A percentile compares a stretch with the other conserved stretches of the same genome.
phyloP scores from a whole-genome alignment of 1,140 invertebrate genomes.

The Hylyphantes graminicola region DNA sequence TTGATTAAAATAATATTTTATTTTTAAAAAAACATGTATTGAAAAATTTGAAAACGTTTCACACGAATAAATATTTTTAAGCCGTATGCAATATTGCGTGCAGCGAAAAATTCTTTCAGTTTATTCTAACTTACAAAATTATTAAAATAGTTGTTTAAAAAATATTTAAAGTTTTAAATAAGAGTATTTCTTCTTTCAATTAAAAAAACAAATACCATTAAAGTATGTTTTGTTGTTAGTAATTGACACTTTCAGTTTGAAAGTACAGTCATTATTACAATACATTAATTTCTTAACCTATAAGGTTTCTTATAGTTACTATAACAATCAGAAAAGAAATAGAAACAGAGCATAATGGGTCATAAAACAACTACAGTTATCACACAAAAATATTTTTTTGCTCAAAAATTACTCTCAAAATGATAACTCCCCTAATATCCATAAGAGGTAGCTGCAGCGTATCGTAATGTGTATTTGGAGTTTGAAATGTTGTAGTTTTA shows the following conservation, averaged over 20 bases:
- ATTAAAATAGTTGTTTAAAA: no score
- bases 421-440: conserved; percentile 44
- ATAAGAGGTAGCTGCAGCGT: conserved; percentile 28
- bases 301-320: neutral
- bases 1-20: no score
- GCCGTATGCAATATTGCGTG: no score
- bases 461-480: conserved; percentile 18
- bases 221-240: conserved; percentile 11
- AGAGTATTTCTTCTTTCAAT: no score
- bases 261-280: neutral
- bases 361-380: conserved; percentile 56
- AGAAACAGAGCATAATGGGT: conserved; percentile 30
- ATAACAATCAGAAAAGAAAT: neutral
- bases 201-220: neutral
- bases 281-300: conserved; percentile 8
- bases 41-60: no score
- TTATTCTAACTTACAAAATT: no score
- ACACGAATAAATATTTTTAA: no score
- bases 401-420: conserved; percentile 34
- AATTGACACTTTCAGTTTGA: neutral
- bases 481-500: conserved; percentile 4
- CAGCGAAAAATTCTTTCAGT: no score
- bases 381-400: conserved; percentile 9
- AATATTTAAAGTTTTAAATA: no score
- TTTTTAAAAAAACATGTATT: no score